phyloP scores from a whole-genome alignment of 2,888 invertebrate genomes.

The Orchesella flavescens region DNA sequence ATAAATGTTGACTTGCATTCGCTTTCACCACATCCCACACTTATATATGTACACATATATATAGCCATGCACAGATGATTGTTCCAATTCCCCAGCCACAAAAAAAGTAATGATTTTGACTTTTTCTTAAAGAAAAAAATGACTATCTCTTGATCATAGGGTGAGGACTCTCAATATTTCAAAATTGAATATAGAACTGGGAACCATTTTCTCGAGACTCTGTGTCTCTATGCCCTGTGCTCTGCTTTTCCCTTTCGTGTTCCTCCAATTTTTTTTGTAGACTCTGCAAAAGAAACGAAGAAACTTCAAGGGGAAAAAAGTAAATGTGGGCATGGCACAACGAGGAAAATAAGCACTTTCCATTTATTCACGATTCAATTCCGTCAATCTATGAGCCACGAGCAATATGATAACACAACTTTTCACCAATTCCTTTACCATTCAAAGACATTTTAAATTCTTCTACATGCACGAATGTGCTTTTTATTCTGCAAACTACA shows the following conservation, averaged over 20 bases:
- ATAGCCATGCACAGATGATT: slow-evolving; percentile 39
- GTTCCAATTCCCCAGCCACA: slow-evolving; percentile 65
- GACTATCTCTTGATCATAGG: slow-evolving; percentile 66
- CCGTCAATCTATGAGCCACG: slow-evolving; percentile 43
- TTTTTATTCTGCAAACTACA: slow-evolving; percentile 38
- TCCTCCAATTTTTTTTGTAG: no score
- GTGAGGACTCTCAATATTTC: slow-evolving; percentile 66
- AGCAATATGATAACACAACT: slow-evolving; percentile 38
- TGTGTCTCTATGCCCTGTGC: slow-evolving; percentile 21
- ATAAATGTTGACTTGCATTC: slow-evolving; percentile 36
- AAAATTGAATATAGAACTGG: slow-evolving; percentile 69
- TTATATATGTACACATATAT: not conserved
- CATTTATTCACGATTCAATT: slow-evolving; percentile 46
- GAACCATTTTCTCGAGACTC: slow-evolving; percentile 59
- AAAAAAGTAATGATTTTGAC: slow-evolving; percentile 66
- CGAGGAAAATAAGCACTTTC: slow-evolving; percentile 45
- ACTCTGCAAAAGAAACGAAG: slow-evolving; percentile 32
- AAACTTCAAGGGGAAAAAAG: slow-evolving; percentile 13
- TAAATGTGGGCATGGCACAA: not conserved
- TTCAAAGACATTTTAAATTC: slow-evolving; percentile 51
- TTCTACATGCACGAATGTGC: slow-evolving; percentile 12
- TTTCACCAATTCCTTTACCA: slow-evolving; percentile 1
- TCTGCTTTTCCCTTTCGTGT: slow-evolving; percentile 5
- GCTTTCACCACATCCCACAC: slow-evolving; percentile 7
- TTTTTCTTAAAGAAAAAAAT: slow-evolving; percentile 59